These are phyloP conservation scores for Ciconia nigra DNA, from an alignment of 2,797 vertebrate genomes.

Conservation along the genomic window DNA sequence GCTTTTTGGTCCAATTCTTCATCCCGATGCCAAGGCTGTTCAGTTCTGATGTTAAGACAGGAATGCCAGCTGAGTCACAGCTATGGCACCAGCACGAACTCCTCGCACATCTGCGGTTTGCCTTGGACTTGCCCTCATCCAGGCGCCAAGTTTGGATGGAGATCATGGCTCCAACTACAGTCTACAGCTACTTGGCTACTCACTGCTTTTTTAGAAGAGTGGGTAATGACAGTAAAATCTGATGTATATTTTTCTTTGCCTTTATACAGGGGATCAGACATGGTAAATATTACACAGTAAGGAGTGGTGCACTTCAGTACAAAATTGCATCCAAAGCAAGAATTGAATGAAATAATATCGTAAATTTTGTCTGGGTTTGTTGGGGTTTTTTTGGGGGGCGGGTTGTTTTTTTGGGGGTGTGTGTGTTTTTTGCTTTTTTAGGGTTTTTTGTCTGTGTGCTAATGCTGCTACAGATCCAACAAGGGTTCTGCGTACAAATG, in stretches of 20 bases:
- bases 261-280: background rate
- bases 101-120: background rate
- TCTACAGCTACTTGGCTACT: background rate
- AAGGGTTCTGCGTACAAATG: background rate
- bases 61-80: background rate
- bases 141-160: background rate
- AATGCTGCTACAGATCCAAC: background rate
- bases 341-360: background rate
- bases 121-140: background rate
- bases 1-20: background rate
- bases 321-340: background rate
- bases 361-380: background rate
- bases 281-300: background rate
- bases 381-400: no score
- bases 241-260: background rate
- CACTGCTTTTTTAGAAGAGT: background rate
- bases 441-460: background rate
- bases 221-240: background rate
- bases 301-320: background rate
- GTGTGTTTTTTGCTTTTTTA: background rate
- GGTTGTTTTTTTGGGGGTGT: no score
- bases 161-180: background rate
- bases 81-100: background rate
- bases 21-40: background rate
- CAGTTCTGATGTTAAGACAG: background rate